Evolutionary conservation across 2,888 invertebrate genomes (phyloP).

Genomic region (Lochmaea crataegi): DNA sequence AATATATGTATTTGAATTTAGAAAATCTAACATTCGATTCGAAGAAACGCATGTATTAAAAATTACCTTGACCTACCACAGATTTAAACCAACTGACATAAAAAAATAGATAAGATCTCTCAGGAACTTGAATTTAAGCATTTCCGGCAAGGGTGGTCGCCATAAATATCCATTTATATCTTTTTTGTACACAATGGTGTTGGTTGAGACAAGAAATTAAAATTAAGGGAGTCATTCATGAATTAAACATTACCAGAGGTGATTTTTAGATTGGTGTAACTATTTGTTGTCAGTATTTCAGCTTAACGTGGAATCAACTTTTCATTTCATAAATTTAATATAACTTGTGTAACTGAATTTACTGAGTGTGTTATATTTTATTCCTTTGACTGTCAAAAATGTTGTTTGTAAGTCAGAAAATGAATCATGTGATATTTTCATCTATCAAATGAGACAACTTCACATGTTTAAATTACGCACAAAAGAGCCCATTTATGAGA

Average conservation of each 20-base stretch:
- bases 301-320: background rate
- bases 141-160: slow-evolving; percentile 51
- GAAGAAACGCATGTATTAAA: background rate
- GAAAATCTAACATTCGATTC: background rate
- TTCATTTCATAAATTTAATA: background rate
- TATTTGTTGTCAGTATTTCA: background rate
- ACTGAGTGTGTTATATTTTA: too few relatives aligned
- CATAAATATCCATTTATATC: slow-evolving; percentile 50
- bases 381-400: too few relatives aligned
- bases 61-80: slow-evolving; percentile 4
- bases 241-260: slow-evolving; percentile 26
- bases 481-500: too few relatives aligned
- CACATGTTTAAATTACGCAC: too few relatives aligned
- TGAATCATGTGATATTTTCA: too few relatives aligned
- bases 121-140: slow-evolving; percentile 47
- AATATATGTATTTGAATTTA: too few relatives aligned
- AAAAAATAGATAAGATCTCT: slow-evolving; percentile 43
- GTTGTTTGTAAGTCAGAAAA: too few relatives aligned
- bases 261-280: slow-evolving; percentile 12
- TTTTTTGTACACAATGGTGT: slow-evolving; percentile 20
- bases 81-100: slow-evolving; percentile 27
- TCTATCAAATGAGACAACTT: too few relatives aligned
- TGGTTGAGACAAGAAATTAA: slow-evolving; percentile 24
- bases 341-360: too few relatives aligned
- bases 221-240: slow-evolving; percentile 21